phyloP scores from a whole-genome alignment of 2,797 vertebrate genomes.

The Peromyscus nudipes region DNA sequence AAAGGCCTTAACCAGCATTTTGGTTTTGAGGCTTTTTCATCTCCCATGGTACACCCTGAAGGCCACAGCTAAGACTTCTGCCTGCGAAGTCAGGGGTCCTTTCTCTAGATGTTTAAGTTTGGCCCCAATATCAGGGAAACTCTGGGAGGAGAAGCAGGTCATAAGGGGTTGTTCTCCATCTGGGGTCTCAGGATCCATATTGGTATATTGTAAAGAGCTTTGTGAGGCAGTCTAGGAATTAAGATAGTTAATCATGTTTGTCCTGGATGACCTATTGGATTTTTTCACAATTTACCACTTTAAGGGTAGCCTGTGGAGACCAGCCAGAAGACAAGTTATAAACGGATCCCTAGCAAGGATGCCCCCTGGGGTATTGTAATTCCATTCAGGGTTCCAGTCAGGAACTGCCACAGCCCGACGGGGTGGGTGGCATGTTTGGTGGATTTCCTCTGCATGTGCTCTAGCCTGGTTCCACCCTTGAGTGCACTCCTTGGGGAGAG shows the following conservation, averaged over 20 bases:
- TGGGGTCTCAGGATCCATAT: neutral
- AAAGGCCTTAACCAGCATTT: neutral
- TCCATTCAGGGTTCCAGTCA: neutral
- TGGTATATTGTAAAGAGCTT: neutral
- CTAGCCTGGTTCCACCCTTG: neutral
- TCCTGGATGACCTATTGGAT: neutral
- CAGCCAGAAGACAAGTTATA: neutral
- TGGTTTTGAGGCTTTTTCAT: neutral
- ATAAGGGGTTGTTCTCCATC: neutral
- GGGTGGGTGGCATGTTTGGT: neutral
- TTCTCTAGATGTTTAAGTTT: neutral
- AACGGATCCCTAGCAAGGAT: neutral
- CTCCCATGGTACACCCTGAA: neutral
- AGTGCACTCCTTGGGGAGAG: neutral
- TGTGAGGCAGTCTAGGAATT: neutral
- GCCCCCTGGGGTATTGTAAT: neutral
- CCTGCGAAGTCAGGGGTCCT: neutral
- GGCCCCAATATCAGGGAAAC: neutral
- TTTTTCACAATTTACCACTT: too few species aligned
- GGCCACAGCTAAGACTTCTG: neutral
- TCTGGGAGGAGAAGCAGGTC: neutral
- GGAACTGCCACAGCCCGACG: neutral
- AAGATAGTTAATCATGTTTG: neutral
- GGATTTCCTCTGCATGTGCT: neutral
- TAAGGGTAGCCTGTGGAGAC: neutral